Conservation (phyloP, 2,797 vertebrate genomes). For the Dromococcyx pavoninus region DNA sequence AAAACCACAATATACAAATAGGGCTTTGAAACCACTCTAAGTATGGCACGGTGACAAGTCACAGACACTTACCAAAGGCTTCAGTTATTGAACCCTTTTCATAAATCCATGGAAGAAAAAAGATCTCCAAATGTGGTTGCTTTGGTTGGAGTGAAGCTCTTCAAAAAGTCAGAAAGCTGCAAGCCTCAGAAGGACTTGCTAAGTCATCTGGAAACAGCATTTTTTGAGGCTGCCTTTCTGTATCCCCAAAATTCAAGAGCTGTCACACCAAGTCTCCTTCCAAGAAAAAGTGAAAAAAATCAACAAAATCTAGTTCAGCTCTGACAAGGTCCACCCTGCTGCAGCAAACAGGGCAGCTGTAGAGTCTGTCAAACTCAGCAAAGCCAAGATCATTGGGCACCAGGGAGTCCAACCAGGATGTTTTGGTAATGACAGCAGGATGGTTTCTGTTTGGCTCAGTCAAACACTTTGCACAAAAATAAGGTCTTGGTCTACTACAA, state of each 20-base stretch:
- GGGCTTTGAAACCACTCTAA: slow-evolving; percentile 52
- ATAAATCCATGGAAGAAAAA: background rate
- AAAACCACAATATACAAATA: slow-evolving; percentile 75
- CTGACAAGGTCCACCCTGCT: background rate
- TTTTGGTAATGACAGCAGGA: background rate
- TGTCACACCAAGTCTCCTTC: background rate
- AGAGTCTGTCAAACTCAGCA: background rate
- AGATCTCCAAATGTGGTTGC: slow-evolving; percentile 7
- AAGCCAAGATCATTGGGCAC: background rate
- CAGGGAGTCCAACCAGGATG: rapidly evolving
- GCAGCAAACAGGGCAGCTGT: background rate
- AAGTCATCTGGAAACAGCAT: background rate
- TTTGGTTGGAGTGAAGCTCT: slow-evolving; percentile 62
- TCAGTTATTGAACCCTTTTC: slow-evolving; percentile 2
- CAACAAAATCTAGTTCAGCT: background rate
- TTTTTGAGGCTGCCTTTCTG: background rate
- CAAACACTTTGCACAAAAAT: background rate
- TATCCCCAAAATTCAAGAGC: background rate
- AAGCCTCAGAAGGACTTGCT: background rate
- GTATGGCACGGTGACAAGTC: slow-evolving; percentile 32
- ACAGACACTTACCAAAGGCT: slow-evolving; percentile 17
- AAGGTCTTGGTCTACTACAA: background rate
- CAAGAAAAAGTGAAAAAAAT: background rate
- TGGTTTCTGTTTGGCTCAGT: background rate
- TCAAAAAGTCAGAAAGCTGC: background rate